Evolutionary conservation across 2,888 invertebrate genomes (phyloP), one percentile per base, ranked within the genome.

Genomic region (Julus scanicus): DNA sequence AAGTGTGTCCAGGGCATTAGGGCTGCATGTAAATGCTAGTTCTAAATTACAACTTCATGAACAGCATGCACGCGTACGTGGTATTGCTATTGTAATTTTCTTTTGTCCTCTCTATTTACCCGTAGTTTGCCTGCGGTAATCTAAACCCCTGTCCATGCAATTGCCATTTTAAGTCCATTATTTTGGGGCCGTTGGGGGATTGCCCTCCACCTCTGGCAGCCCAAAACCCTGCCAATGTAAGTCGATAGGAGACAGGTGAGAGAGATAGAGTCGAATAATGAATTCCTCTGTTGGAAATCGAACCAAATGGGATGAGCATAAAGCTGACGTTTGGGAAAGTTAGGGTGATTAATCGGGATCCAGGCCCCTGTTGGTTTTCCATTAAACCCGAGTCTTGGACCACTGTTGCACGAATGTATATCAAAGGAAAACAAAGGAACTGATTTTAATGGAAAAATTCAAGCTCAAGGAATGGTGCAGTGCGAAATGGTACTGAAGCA

Each of bases 321-420:
- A 57, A 63, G 63, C 20, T 63, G 63, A 63, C 63, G 20, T 63
- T 63, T 63, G 63, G 63, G 63, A 63, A 63, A 63, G 63, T 63
- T 63, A 63, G n/a, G 63, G 63, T 63, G 63, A 63, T 63, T 63
- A 63, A 63, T 63, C 63, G 63, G 63, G 20, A 63, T 63, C 20
- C 20, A 63, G 63, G 63, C 63, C 63, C 63, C 63, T 63, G 63
- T 63, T 63, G 63, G 63, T n/a, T 20, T 63, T 63, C 63, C 63
- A 63, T 63, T 63, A 63, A 63, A 63, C 0, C 63, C 63, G 0
- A 63, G n/a, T 9, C 63, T 63, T 20, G 20, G 63, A 63, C 63
- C n/a, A 57, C 17, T 11, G 4, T 15, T 57, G 57, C 57, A n/a
- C 5, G 13, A n/a, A 20, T 63, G n/a, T 63, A 20, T 4, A 17